Percentiles rank a stretch among this genome's conserved stretches.
Evolutionary conservation across 2,113 vertebrate genomes (phyloP).

Genomic region (Pseudorasbora parva): DNA sequence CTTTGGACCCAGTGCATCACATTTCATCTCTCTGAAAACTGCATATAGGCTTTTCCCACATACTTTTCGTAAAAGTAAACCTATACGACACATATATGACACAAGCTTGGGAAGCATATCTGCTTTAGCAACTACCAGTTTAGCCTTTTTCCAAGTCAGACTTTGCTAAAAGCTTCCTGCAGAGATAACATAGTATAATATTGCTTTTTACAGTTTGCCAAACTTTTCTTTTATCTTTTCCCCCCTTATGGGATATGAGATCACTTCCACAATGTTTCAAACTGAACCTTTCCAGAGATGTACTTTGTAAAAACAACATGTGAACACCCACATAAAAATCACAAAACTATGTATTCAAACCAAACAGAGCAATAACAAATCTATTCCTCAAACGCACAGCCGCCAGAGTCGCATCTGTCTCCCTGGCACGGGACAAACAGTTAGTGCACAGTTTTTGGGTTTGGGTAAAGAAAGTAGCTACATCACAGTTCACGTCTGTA

Average conservation of each 20-base stretch:
- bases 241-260: conserved; percentile 2
- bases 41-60: not conserved
- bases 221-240: not conserved
- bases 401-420: conserved; percentile 15
- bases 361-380: conserved; percentile 3
- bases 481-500: conserved; percentile 27
- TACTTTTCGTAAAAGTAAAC: not conserved
- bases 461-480: not conserved
- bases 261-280: conserved; percentile 46
- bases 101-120: not conserved
- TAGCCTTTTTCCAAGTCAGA: not conserved
- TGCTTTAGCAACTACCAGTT: not conserved
- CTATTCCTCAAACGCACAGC: conserved; percentile 6
- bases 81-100: too few species aligned
- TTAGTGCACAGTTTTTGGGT: not conserved
- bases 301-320: not conserved
- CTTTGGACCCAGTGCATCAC: too few species aligned
- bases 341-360: not conserved
- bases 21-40: not conserved
- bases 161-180: not conserved
- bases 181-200: not conserved
- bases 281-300: conserved; percentile 48
- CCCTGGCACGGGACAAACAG: conserved; percentile 11
- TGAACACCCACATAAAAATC: conserved; percentile 11
- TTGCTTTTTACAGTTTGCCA: not conserved